Evolutionary conservation across 1,140 invertebrate species (phyloP).

Genomic region (Bicyclus anynana): DNA sequence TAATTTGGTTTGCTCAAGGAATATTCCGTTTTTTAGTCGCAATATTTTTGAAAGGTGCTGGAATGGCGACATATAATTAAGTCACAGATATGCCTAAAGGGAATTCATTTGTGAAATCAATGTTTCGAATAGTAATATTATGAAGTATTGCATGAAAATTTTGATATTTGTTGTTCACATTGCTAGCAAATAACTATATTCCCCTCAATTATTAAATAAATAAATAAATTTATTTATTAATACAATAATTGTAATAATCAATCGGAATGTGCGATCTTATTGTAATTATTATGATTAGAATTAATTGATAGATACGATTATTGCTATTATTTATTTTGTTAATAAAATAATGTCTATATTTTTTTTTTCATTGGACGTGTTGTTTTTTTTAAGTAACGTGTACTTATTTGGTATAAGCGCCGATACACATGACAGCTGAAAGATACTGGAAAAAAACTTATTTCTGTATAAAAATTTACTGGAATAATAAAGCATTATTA

Average conservation of each 20-base stretch:
- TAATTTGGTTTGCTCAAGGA: too few relatives aligned
- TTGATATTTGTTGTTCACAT: constrained; percentile 45
- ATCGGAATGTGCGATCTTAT: constrained; percentile 58
- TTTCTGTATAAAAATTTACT: too few relatives aligned
- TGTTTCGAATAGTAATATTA: not conserved
- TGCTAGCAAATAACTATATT: constrained; percentile 41
- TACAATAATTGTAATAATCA: constrained; percentile 49
- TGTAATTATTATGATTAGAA: constrained; percentile 49
- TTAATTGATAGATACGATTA: constrained; percentile 39
- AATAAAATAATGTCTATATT: constrained; percentile 49
- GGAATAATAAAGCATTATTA: too few relatives aligned
- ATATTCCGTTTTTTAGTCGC: too few relatives aligned
- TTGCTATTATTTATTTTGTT: constrained; percentile 46
- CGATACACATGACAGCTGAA: not conserved
- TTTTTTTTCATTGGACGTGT: constrained; percentile 22
- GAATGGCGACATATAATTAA: too few relatives aligned
- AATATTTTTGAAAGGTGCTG: too few relatives aligned
- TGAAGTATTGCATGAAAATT: constrained; percentile 16
- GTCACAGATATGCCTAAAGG: too few relatives aligned
- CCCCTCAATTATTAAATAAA: constrained; percentile 20
- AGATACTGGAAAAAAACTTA: not conserved
- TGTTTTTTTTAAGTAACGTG: constrained; percentile 32
- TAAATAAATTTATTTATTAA: constrained; percentile 35
- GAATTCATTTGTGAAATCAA: not conserved
- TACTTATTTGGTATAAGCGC: constrained; percentile 46